Evolutionary conservation across 1,140 invertebrate genomes (phyloP).

Genomic region (Neelides sp.): DNA sequence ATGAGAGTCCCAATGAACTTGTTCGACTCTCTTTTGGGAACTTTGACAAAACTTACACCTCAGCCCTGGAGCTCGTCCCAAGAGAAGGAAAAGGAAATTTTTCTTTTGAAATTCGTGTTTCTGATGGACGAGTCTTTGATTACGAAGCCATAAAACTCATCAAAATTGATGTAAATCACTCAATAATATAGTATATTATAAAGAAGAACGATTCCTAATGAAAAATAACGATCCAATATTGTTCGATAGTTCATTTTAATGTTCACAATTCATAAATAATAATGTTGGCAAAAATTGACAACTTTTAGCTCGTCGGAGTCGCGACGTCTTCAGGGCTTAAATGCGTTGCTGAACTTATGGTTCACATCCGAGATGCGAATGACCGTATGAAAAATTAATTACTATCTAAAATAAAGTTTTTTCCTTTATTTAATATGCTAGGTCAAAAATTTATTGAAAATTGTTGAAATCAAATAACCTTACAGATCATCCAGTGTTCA

Average conservation of each 20-base stretch:
- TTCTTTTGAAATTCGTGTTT: conserved; percentile 66
- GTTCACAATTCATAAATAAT: conserved; percentile 11
- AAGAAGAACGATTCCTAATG: conserved; percentile 7
- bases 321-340: conserved; percentile 49
- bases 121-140: conserved; percentile 66
- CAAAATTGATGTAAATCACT: conserved; percentile 45
- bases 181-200: conserved; percentile 15
- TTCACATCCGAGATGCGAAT: conserved; percentile 74
- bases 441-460: too few relatives aligned
- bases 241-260: conserved; percentile 8
- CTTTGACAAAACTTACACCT: conserved; percentile 31
- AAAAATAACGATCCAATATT: too few relatives aligned
- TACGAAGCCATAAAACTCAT: conserved; percentile 59
- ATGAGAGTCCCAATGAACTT: conserved; percentile 33
- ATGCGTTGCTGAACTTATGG: conserved; percentile 54
- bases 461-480: too few relatives aligned
- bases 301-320: conserved; percentile 52
- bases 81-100: conserved; percentile 67
- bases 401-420: too few relatives aligned
- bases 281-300: too few relatives aligned
- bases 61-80: conserved; percentile 72
- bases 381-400: too few relatives aligned
- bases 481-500: conserved; percentile 60
- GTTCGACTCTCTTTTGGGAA: conserved; percentile 13
- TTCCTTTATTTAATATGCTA: too few relatives aligned